Evolutionary conservation across 2,888 invertebrate genomes (phyloP).

Genomic region (Ormyrus rosae): DNA sequence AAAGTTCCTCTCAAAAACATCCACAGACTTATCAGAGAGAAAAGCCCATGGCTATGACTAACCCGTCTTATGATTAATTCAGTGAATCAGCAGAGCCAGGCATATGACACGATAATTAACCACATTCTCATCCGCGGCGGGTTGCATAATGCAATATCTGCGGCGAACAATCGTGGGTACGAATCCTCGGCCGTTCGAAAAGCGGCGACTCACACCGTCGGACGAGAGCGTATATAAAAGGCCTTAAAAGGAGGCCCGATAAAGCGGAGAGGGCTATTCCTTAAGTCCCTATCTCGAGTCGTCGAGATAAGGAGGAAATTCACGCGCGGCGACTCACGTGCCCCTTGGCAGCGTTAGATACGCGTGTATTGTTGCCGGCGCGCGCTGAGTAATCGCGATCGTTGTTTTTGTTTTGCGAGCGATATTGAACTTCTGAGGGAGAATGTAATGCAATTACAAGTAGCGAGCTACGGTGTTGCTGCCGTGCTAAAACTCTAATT

Average conservation of each 20-base stretch:
- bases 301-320: background rate
- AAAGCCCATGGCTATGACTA: slow-evolving; percentile 18
- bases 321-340: background rate
- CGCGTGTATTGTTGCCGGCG: no score
- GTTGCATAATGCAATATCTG: slow-evolving; percentile 12
- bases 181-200: background rate
- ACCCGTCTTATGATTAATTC: slow-evolving; percentile 34
- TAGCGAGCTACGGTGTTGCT: no score
- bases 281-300: background rate
- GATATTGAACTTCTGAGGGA: no score
- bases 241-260: background rate
- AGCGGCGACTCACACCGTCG: background rate
- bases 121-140: background rate
- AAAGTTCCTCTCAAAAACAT: no score
- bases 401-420: no score
- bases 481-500: no score
- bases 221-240: no score
- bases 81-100: slow-evolving; percentile 28
- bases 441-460: no score
- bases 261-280: background rate
- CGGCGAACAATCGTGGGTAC: background rate
- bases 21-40: background rate
- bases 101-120: slow-evolving; percentile 15
- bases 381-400: no score
- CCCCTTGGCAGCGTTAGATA: no score